These are phyloP conservation scores for Amphimedon queenslandica DNA, from an alignment of 37 sponge, comb jelly and placozoan species.

Conservation along the genomic window DNA sequence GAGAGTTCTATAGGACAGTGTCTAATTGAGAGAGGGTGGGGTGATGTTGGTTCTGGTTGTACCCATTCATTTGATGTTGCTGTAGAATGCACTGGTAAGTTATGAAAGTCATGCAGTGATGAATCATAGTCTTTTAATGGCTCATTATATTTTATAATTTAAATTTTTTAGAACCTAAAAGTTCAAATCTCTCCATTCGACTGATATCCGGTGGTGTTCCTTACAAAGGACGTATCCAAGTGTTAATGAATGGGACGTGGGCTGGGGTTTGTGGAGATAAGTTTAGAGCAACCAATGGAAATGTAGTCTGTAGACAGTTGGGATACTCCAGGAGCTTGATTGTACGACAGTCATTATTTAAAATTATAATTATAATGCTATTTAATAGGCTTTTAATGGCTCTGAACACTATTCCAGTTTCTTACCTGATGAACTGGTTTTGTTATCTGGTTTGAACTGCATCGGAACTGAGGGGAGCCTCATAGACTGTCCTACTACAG, in stretches of 20 bases:
- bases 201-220: not conserved
- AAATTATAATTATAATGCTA: not conserved
- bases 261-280: conserved; percentile 41
- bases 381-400: not conserved
- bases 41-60: not conserved
- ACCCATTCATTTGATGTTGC: not conserved
- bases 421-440: not conserved
- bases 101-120: too few relatives aligned
- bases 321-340: conserved; percentile 47
- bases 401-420: not conserved
- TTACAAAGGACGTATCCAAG: not conserved
- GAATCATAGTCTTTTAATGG: not conserved
- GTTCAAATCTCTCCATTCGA: too few relatives aligned
- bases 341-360: not conserved
- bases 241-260: not conserved
- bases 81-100: conserved; percentile 3
- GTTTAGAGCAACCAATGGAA: conserved; percentile 28
- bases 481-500: not conserved
- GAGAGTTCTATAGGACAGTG: not conserved
- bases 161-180: too few relatives aligned
- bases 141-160: too few relatives aligned
- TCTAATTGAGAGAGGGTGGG: not conserved
- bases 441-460: not conserved
- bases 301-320: conserved; percentile 33
- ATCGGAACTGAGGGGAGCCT: not conserved